These are phyloP conservation scores for Anguilla marmorata DNA, from an alignment of 2,797 vertebrate species.

Conservation along the genomic window DNA sequence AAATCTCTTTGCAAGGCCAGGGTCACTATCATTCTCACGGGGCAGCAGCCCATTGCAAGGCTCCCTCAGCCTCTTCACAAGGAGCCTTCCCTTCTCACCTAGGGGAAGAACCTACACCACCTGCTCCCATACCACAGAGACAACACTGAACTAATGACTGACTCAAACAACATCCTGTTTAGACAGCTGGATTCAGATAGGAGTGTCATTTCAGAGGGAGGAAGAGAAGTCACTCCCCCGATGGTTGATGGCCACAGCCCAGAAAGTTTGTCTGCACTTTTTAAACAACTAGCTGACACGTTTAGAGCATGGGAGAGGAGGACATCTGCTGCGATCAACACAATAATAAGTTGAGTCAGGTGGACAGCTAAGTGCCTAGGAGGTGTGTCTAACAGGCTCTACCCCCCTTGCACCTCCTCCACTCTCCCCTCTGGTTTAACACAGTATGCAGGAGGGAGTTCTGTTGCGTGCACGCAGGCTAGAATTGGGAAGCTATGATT, in stretches of 20 bases:
- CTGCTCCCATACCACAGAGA: neutral
- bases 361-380: neutral
- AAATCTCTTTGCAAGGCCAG: neutral
- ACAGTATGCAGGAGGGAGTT: neutral
- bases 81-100: neutral
- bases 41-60: neutral
- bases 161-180: constrained; percentile 15
- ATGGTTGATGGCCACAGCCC: neutral
- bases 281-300: neutral
- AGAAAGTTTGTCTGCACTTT: neutral
- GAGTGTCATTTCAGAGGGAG: neutral
- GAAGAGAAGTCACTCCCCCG: neutral
- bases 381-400: neutral
- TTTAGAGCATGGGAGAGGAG: neutral
- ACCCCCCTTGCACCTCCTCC: neutral
- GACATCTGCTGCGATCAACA: neutral
- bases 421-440: neutral
- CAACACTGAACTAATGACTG: neutral
- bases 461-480: neutral
- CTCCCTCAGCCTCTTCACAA: neutral
- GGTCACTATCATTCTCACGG: neutral
- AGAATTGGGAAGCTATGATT: neutral
- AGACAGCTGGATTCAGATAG: constrained; percentile 10
- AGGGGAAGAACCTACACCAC: neutral
- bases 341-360: neutral